These are phyloP conservation scores for Drosophila aff. DNA, from an alignment of 1,140 invertebrate genomes.

Conservation along the genomic window DNA sequence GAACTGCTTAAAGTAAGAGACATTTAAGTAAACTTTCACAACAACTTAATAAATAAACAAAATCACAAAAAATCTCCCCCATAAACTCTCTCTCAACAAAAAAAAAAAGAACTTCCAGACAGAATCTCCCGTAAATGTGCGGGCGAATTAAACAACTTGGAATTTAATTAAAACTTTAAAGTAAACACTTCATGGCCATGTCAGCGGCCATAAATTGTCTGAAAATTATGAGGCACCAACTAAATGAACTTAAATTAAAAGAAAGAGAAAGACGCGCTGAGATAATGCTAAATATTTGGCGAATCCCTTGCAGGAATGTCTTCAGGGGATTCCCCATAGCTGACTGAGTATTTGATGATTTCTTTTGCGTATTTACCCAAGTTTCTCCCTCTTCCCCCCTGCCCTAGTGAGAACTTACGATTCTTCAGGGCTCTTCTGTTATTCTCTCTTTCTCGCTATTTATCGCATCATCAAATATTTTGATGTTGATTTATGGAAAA, in stretches of 20 bases:
- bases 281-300: constrained; percentile 22
- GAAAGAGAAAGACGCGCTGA: not conserved
- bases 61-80: not conserved
- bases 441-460: constrained; percentile 66
- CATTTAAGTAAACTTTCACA: too few species aligned
- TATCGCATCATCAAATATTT: constrained; percentile 83
- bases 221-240: constrained; percentile 66
- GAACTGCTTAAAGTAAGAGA: too few species aligned
- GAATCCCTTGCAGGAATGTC: constrained; percentile 10
- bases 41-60: not conserved
- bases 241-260: constrained; percentile 42
- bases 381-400: not conserved
- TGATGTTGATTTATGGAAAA: constrained; percentile 83
- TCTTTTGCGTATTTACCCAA: constrained; percentile 29
- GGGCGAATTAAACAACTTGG: constrained; percentile 50
- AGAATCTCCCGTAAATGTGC: constrained; percentile 14
- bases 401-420: constrained; percentile 8
- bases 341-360: constrained; percentile 20
- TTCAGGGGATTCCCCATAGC: constrained; percentile 16
- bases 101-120: not conserved
- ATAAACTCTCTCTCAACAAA: constrained; percentile 15
- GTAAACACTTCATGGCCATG: constrained; percentile 35
- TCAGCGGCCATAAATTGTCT: constrained; percentile 63
- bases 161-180: constrained; percentile 81
- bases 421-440: constrained; percentile 44